These are phyloP conservation scores for Picus viridis DNA, from an alignment of 2,797 vertebrate species.

Conservation along the genomic window DNA sequence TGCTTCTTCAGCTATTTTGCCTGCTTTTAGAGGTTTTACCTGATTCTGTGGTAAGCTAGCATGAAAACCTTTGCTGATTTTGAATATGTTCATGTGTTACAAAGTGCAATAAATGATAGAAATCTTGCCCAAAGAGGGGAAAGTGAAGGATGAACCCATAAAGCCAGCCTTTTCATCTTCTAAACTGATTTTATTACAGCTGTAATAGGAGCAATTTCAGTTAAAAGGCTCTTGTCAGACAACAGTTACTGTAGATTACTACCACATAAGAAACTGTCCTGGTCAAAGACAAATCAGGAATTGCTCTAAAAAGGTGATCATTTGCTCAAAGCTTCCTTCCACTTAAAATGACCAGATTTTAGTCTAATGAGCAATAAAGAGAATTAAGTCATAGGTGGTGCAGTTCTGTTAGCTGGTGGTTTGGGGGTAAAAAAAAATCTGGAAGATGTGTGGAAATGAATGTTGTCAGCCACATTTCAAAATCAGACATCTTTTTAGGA, in stretches of 20 bases:
- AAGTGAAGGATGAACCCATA: slow-evolving; percentile 33
- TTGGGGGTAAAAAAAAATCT: neutral
- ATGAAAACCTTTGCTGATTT: slow-evolving; percentile 27
- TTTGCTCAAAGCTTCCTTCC: neutral
- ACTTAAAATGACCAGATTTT: neutral
- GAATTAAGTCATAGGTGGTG: neutral
- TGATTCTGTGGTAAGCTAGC: neutral
- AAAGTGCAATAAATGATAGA: slow-evolving; percentile 23
- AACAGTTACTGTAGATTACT: slow-evolving; percentile 68
- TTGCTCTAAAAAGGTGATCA: neutral
- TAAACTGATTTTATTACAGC: slow-evolving; percentile 70
- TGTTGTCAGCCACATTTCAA: neutral
- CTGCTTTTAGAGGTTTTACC: neutral
- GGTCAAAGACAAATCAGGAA: slow-evolving; percentile 42
- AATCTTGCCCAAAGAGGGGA: slow-evolving; percentile 27
- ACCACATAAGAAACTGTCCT: slow-evolving; percentile 27
- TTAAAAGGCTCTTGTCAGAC: slow-evolving; percentile 72
- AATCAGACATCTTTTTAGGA: neutral
- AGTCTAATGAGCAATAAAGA: neutral
- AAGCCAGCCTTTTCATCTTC: slow-evolving; percentile 70
- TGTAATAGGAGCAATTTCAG: slow-evolving; percentile 74
- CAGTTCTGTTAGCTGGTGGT: neutral
- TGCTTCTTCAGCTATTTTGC: neutral
- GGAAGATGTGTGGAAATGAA: neutral
- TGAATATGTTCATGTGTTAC: slow-evolving; percentile 43